A percentile compares a stretch with the other conserved stretches of the same genome.
Evolutionary conservation across 2,113 vertebrate species (phyloP).

Genomic region (Arizona elegans): DNA sequence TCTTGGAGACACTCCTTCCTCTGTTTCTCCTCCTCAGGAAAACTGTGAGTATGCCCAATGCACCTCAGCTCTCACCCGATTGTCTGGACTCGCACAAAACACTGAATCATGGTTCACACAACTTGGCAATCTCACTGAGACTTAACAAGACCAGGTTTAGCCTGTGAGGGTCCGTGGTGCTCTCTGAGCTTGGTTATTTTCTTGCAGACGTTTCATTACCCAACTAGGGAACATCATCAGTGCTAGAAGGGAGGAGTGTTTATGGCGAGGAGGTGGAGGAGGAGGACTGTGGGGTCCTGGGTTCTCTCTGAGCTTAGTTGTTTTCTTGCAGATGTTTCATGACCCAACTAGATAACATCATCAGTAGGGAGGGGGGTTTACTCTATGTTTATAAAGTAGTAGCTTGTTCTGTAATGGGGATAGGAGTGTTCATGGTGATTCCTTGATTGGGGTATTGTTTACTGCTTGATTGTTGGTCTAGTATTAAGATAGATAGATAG

Average conservation of each 20-base stretch:
- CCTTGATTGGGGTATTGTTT: too few species aligned
- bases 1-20: not conserved
- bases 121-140: not conserved
- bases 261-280: too few species aligned
- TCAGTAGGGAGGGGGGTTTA: not conserved
- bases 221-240: not conserved
- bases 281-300: not conserved
- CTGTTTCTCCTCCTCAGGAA: not conserved
- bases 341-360: not conserved
- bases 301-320: not conserved
- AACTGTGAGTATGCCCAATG: not conserved
- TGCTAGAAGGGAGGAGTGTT: not conserved
- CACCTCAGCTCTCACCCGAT: not conserved
- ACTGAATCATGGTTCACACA: not conserved
- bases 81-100: not conserved
- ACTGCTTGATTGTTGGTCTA: too few species aligned
- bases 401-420: not conserved
- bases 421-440: not conserved
- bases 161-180: not conserved
- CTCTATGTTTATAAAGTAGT: not conserved
- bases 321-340: not conserved
- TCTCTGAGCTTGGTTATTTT: not conserved
- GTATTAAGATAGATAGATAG: too few species aligned
- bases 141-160: not conserved
- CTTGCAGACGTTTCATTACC: not conserved